These are phyloP conservation scores for Tokudaia tokunoshimensis DNA, from an alignment of 2,797 vertebrate species.

Conservation along the genomic window DNA sequence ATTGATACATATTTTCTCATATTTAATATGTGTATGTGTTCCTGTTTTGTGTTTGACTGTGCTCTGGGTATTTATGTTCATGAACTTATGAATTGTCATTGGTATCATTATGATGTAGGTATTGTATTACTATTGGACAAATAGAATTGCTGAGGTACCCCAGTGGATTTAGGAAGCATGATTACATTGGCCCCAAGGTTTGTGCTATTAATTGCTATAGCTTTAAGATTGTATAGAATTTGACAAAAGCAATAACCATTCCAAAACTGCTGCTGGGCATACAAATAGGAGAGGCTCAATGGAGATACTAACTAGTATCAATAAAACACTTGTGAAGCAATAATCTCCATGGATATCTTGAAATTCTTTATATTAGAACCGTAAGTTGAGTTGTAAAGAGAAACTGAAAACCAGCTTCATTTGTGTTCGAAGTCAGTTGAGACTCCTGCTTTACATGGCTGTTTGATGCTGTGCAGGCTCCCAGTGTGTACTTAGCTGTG, in stretches of 20 bases:
- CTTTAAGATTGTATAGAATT: constrained; percentile 51
- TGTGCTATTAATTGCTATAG: not conserved
- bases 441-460: not conserved
- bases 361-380: constrained; percentile 44
- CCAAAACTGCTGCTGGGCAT: not conserved
- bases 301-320: not conserved
- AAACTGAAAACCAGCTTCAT: constrained; percentile 20
- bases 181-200: not conserved
- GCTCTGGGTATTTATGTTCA: constrained; percentile 1
- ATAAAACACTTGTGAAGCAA: constrained; percentile 32
- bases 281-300: constrained; percentile 6
- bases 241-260: not conserved
- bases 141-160: not conserved
- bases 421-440: not conserved
- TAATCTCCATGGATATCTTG: not conserved
- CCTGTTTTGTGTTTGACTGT: not conserved
- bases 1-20: not conserved
- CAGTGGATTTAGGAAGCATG: not conserved
- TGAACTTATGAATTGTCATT: constrained; percentile 7
- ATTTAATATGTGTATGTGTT: not conserved
- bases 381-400: constrained; percentile 46
- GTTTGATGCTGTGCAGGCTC: not conserved
- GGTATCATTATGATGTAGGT: not conserved
- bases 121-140: constrained; percentile 51
- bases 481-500: not conserved